Base-by-base conservation (phyloP, 2,797 vertebrate species). In the Arnoldichthys spilopterus region DNA sequence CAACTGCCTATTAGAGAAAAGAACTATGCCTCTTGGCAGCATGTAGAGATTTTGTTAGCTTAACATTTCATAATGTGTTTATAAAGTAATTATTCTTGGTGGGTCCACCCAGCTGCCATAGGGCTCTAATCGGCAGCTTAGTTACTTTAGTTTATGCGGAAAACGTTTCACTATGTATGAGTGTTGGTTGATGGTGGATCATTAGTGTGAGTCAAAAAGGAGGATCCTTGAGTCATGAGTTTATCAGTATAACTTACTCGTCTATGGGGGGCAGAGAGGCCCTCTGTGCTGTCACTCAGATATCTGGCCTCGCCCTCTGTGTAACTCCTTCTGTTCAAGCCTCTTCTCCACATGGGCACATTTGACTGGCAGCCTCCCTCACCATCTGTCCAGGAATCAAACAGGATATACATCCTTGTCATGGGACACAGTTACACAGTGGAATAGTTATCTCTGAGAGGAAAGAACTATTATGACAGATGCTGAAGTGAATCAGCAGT, bases 301-400 rank as follows among this genome's bases (percentile, higher is more conserved):
- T 91, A 91, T 77, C 75, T 86, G 73, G 76, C 83, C 74, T 93
- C 93, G 53, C 92, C 93, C 79, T 95, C 94, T 12, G 91, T 87
- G 86, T 89, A 94, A 79, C 91, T 95, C 86, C 90, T 89, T 80
- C 87, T 91, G 82, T 91, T 94, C 54, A 90, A 86, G 0, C 84
- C 82, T 83, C 90, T 94, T 82, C 90, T 91, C 86, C 93, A 89
- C 51, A 89, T 82, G 0, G 84, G 76, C 40, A 86, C 53, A 0
- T 2, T 63, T 49, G 90, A 88, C 67, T 84, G 87, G 68, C 81
- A 88, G 83, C 87, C 86, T 34, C 77, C 78, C 6, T 88, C 87
- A 1, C 74, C 28, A 22, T 89, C 92, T 93, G 85, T 64, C 37
- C 37, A 66, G 16, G 22, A 76, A 70, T 78, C 37, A 75, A 74